Base-by-base conservation (phyloP, 2,888 invertebrate species). In the Venusia cambrica region DNA sequence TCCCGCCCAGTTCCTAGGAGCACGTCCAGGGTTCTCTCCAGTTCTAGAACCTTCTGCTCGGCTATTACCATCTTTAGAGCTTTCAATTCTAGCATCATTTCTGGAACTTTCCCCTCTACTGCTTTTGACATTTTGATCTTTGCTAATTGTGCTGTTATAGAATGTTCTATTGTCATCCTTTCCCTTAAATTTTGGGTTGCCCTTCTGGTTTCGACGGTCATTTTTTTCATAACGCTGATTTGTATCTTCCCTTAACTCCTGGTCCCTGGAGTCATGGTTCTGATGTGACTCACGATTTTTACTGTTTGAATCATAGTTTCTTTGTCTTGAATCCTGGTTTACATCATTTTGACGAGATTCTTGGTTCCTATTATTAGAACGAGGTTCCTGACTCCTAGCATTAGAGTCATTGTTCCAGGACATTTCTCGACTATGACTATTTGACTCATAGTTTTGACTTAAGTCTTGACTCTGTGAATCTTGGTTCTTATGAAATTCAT, bases 121-220 rank as follows among this genome's bases (percentile, higher is more conserved):
- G 42, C 69, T 70, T 28, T 77, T 71, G 1, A 68, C 63, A 54
- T 84, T 83, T 34, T 80, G 77, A 32, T 68, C 66, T 51, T 79
- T 80, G 51, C 57, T 67, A 22, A 75, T 72, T 21, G 71, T 54
- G 51, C 80, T 85, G 49, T 84, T 85, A 38, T 85, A 84, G 44
- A 78, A 85, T 16, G 78, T 84, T 6, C 77, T 66, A 32, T 68
- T 66, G 31, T 81, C 80, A 24, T 84, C 83, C 59, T 76, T 83
- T 41, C 54, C 67, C 38, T 73, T 83, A 17, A 56, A 47, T 54
- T 78, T 84, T 16, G 64, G 51, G 46, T 68, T 77, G 7, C 47
- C 40, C 54, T 74, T 80, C 62, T 73, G 75, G 51, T 72, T 68
- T 45, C 63, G 72, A 43, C 74, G 71, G 31, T 66, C 56, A 19